Base-by-base conservation (phyloP, 2,888 invertebrate species). In the Dugesia japonica region DNA sequence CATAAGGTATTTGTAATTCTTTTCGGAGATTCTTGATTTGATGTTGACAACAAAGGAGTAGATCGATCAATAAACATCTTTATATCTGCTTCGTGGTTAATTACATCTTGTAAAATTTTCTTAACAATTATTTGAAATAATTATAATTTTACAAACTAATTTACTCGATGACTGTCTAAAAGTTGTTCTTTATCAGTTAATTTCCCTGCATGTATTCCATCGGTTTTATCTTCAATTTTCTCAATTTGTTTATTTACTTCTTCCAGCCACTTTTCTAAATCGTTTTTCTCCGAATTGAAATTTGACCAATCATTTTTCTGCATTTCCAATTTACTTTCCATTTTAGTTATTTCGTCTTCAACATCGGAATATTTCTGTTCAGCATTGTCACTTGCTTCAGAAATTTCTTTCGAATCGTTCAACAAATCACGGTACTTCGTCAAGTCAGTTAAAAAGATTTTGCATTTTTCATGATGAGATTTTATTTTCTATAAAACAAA, bases 321-420 rank as follows among this genome's bases (percentile, higher is more conserved):
- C 56, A 56, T 56, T 56, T 56, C 56, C 17, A 56, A 56, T 56
- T 56, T n/a, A 56, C 23, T 56, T 56, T 56, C 56, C 17, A 56
- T 9, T 56, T 56, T n/a, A 4, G 23, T 56, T 13, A 56, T 56
- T 56, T 56, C 56, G n/a, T 56, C 56, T 56, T 56, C 56, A 1
- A 56, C 56, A n/a, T 56, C 56, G 9, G 56, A 56, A 56, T 20
- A 56, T n/a, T 56, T 56, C 17, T 56, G 56, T 23, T 56, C 56
- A 23, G 56, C n/a, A 13, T 56, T n/a, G 7, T 56, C 56, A 1
- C 4, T 9, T 1, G 56, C 56, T 56, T 56, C 56, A 23, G 56
- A 56, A 56, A 56, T 23, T 20, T 56, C 4, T 13, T n/a, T n/a
- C 17, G n/a, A 56, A 4, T n/a, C 56, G 17, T n/a, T 56, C 23